These are phyloP conservation scores for Enoplosus armatus DNA, from an alignment of 2,797 vertebrate genomes.

Conservation along the genomic window DNA sequence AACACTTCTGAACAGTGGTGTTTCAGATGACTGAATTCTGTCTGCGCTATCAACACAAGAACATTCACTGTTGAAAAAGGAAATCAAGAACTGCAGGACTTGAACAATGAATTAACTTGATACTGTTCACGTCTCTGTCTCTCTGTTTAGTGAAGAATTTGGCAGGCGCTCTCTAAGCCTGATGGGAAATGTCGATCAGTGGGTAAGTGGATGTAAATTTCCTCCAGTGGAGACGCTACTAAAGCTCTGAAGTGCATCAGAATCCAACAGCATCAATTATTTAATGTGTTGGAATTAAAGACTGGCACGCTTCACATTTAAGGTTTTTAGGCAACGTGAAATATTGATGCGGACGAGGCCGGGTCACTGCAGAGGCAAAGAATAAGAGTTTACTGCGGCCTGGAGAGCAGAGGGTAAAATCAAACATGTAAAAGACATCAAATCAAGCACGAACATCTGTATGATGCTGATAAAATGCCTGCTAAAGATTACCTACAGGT, in stretches of 20 bases:
- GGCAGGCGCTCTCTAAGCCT: conserved; percentile 37
- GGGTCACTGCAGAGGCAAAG: conserved; percentile 32
- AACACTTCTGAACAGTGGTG: neutral
- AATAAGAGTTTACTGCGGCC: conserved; percentile 15
- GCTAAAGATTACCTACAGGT: conserved; percentile 32
- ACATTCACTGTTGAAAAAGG: neutral
- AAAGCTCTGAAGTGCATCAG: conserved; percentile 50
- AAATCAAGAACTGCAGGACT: neutral
- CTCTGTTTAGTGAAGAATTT: conserved; percentile 18
- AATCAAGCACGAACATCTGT: conserved; percentile 30
- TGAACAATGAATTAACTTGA: conserved; percentile 8
- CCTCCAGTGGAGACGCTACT: conserved; percentile 31
- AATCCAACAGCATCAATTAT: conserved; percentile 68
- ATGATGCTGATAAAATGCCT: conserved; percentile 22
- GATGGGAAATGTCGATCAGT: conserved; percentile 67
- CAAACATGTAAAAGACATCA: conserved; percentile 8
- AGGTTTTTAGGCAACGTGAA: conserved; percentile 64
- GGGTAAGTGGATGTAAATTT: conserved; percentile 60
- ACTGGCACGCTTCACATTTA: conserved; percentile 52
- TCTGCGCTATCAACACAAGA: neutral
- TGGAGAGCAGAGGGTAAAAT: conserved; percentile 21
- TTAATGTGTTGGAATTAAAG: conserved; percentile 56
- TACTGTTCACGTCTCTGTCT: neutral
- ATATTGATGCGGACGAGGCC: conserved; percentile 52
- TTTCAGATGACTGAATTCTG: neutral